Evolutionary conservation across 2,797 vertebrate genomes (phyloP).

Genomic region (Delichon dasypus): DNA sequence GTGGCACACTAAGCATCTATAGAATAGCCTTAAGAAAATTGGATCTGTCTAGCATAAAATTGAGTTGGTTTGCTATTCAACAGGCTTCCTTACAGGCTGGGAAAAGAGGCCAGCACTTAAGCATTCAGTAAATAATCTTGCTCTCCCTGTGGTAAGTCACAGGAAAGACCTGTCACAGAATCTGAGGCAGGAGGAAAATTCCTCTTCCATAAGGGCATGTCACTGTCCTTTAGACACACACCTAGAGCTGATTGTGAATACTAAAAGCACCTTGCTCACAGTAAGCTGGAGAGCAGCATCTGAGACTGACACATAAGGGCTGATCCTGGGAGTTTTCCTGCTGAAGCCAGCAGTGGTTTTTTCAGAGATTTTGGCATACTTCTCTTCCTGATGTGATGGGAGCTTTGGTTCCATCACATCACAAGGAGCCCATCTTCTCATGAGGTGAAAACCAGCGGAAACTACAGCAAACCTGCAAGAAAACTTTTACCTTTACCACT

Average conservation of each 20-base stretch:
- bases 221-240: background rate
- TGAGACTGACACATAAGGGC: background rate
- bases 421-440: background rate
- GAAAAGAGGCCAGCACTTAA: background rate
- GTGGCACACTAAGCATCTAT: background rate
- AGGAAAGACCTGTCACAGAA: background rate
- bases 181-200: background rate
- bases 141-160: background rate
- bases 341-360: background rate
- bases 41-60: background rate
- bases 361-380: background rate
- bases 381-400: background rate
- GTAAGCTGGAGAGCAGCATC: background rate
- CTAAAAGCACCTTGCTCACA: background rate
- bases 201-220: background rate
- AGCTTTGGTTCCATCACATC: background rate
- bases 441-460: background rate
- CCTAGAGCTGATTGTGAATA: background rate
- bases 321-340: background rate
- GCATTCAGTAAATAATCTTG: background rate
- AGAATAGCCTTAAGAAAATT: background rate
- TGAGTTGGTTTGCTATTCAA: background rate
- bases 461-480: background rate
- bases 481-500: background rate
- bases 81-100: background rate